Base-by-base conservation (phyloP, 2,797 vertebrate species). In the Pyrocephalus nanus region DNA sequence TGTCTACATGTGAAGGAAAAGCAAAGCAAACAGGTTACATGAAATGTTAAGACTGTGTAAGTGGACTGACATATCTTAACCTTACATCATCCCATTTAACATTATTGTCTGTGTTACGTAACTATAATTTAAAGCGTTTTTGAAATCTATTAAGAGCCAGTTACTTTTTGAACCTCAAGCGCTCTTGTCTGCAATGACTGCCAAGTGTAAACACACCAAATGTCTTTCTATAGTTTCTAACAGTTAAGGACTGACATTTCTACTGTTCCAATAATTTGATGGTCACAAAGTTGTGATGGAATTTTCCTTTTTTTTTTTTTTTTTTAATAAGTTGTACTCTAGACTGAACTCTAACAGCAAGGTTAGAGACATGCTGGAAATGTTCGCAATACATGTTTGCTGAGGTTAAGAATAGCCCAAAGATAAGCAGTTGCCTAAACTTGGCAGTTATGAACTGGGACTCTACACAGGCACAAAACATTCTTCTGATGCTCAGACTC, bases 371-470 rank as follows among this genome's bases (percentile, higher is more conserved):
- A 70, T 11, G 55, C 77, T 92, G 90, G 73, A 94, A 93, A 92
- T 90, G 73, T 81, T 92, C 90, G 78, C 90, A 94, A 90, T 90
- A 88, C 85, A 42, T 90, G 66, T 81, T 96, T 93, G 82, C 73
- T 30, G 88, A 82, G 80, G 90, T 92, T 96, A 96, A 95, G 93
- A 96, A 97, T 86, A 95, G 91, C 87, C 79, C 70, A 64, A 95
- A 96, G 93, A 97, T 97, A 96, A 97, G 93, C 94, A 91, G 86
- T 96, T 92, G 87, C 93, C 93, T 96, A 77, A 96, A 96, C 91
- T 93, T 96, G 95, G 93, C 93, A 96, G 81, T 91, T 96, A 91
- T 32, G 70, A 92, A 83, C 81, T 80, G 65, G 82, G 91, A 91
- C 75, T 96, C 81, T 36, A 88, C 29, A 77, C 45, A 87, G 84